Base-by-base conservation (phyloP, 2,888 invertebrate species). In the Coelinius sp. region DNA sequence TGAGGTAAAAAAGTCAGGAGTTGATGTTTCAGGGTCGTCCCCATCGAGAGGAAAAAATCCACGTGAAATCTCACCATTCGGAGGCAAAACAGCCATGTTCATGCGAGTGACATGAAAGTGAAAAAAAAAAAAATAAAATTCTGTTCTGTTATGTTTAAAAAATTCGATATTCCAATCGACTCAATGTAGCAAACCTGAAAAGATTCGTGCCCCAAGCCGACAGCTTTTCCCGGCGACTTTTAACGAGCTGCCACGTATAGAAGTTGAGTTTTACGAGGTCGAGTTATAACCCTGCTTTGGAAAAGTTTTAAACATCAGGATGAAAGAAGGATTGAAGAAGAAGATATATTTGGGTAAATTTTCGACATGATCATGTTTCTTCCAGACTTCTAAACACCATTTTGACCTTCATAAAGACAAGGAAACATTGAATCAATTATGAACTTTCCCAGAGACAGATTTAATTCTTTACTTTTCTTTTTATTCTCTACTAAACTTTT, bases 211-310 rank as follows among this genome's bases (percentile, higher is more conserved):
- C 49, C n/a, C 41, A 38, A 59, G 22, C 35, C 49, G 69, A 69
- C 69, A 69, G 69, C 24, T 69, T 62, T 69, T 49, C 69, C 52
- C 17, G 22, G 62, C 46, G 69, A 63, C 63, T 69, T 68, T 69
- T 63, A 62, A 49, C 62, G 46, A 69, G 49, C 63, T 49, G 63
- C 62, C 63, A 49, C 49, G 10, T 49, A 46, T 7, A 49, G 49
- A 65, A 49, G 27, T 49, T 44, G 65, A 65, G 12, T 65, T 65
- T 65, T 65, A 46, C 27, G 65, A 65, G 65, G 46, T 25, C 49
- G 27, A 49, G 27, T 49, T 49, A 64, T 41, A 64, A 66, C 14
- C 25, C 53, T 14, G n/a, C 53, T 24, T 35, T 38, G 22, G 6
- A 17, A 66, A 68, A 27, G 6, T 68, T 38, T 56, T 25, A 8